These are phyloP conservation scores for Rhombomys opimus DNA, from an alignment of 2,113 vertebrate genomes.

Conservation along the genomic window DNA sequence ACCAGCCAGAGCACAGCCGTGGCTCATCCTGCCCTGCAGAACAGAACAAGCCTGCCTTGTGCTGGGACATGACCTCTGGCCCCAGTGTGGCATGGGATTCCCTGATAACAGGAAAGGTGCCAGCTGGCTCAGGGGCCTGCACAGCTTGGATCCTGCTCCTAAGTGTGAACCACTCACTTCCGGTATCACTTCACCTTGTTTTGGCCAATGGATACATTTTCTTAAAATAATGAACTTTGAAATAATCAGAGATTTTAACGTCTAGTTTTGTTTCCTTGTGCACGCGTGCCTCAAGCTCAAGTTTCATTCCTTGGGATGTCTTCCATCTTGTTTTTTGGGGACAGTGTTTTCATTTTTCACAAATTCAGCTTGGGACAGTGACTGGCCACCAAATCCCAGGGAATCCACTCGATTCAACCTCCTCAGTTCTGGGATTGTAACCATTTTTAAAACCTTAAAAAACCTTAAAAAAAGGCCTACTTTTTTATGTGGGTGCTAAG, in stretches of 20 bases:
- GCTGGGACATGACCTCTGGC: not conserved
- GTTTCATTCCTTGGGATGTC: not conserved
- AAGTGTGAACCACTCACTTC: too few species aligned
- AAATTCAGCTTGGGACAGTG: not conserved
- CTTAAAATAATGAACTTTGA: not conserved
- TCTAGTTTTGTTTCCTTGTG: not conserved
- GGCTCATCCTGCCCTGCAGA: too few species aligned
- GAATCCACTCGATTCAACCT: not conserved
- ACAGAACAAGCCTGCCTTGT: not conserved
- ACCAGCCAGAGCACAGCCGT: not conserved
- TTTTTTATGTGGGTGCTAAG: not conserved
- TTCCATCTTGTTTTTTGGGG: not conserved
- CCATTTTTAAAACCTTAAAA: too few species aligned
- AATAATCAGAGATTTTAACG: not conserved
- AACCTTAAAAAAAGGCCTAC: too few species aligned
- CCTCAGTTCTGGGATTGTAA: not conserved
- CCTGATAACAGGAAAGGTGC: rapidly evolving
- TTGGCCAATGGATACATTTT: not conserved
- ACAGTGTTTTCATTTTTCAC: not conserved
- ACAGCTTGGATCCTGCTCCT: not conserved
- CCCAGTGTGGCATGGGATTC: rapidly evolving
- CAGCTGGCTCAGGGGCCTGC: not conserved
- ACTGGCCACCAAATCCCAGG: not conserved
- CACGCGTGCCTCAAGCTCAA: not conserved
- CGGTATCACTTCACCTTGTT: not conserved